A percentile compares a stretch with the other conserved stretches of the same genome.
Evolutionary conservation across 1,140 invertebrate genomes (phyloP).

Genomic region (Anagrus nilaparvatae): DNA sequence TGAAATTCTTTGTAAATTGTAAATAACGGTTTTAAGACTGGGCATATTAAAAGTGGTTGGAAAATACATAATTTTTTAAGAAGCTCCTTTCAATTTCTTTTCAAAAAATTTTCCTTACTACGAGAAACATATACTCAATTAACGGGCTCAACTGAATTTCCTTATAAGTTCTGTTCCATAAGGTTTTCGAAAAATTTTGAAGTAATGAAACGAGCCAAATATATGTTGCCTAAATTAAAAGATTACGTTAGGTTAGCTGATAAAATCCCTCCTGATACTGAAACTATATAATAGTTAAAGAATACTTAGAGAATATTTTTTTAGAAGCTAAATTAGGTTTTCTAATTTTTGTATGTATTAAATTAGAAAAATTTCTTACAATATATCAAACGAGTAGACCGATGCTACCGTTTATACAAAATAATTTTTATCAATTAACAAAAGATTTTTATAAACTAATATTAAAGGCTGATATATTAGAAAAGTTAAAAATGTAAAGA

Average conservation of each 20-base stretch:
- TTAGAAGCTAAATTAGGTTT: slow-evolving; percentile 14
- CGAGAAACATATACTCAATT: slow-evolving; percentile 8
- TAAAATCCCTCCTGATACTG: background rate
- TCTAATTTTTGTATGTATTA: slow-evolving; percentile 5
- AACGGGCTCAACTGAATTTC: slow-evolving; percentile 6
- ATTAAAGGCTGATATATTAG: background rate
- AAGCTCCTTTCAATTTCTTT: slow-evolving; percentile 8
- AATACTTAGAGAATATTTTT: slow-evolving; percentile 10
- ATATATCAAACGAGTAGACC: slow-evolving; percentile 12
- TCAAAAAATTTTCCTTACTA: slow-evolving; percentile 5
- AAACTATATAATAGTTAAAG: too few species aligned
- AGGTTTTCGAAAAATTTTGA: slow-evolving; percentile 11
- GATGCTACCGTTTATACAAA: slow-evolving; percentile 11
- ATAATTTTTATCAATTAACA: background rate
- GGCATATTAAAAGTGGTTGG: background rate
- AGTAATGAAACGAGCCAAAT: slow-evolving; percentile 9
- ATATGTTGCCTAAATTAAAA: slow-evolving; percentile 5
- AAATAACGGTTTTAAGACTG: background rate
- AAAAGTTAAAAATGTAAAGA: background rate
- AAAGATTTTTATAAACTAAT: background rate
- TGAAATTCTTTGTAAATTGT: background rate
- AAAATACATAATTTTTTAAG: slow-evolving; percentile 4
- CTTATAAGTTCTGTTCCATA: slow-evolving; percentile 9
- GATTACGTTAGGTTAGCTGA: slow-evolving; percentile 1
- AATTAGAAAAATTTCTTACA: slow-evolving; percentile 12